phyloP scores from a whole-genome alignment of 2,113 vertebrate species.

The Penelope pileata region DNA sequence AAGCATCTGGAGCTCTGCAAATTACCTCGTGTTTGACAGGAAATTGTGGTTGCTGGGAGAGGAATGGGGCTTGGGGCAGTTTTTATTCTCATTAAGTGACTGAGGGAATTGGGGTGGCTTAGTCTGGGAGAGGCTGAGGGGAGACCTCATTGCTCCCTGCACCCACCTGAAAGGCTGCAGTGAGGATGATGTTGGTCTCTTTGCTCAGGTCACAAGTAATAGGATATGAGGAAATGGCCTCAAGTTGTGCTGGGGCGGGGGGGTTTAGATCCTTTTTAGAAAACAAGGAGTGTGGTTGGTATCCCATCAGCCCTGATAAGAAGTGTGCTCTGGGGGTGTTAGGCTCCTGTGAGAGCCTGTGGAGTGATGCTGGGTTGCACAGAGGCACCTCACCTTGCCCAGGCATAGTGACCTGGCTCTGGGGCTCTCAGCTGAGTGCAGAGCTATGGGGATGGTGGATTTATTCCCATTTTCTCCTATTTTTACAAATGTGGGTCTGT shows the following conservation, averaged over 20 bases:
- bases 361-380: neutral
- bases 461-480: rapidly evolving
- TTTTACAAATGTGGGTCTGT: neutral
- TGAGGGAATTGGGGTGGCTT: no score
- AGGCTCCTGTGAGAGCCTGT: neutral
- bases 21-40: no score
- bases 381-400: neutral
- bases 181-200: no score
- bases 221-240: no score
- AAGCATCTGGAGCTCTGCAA: neutral
- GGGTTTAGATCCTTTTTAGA: no score
- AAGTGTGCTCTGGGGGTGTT: neutral
- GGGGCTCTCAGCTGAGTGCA: neutral
- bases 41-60: no score
- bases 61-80: no score
- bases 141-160: no score
- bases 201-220: no score
- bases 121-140: no score
- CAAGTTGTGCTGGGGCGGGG: neutral
- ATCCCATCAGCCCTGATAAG: neutral
- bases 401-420: neutral
- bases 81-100: no score
- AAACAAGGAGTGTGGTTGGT: neutral
- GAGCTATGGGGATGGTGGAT: rapidly evolving
- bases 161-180: no score